Conservation (phyloP, 2,888 invertebrate genomes). For the Nephrocerus scutellatus region DNA sequence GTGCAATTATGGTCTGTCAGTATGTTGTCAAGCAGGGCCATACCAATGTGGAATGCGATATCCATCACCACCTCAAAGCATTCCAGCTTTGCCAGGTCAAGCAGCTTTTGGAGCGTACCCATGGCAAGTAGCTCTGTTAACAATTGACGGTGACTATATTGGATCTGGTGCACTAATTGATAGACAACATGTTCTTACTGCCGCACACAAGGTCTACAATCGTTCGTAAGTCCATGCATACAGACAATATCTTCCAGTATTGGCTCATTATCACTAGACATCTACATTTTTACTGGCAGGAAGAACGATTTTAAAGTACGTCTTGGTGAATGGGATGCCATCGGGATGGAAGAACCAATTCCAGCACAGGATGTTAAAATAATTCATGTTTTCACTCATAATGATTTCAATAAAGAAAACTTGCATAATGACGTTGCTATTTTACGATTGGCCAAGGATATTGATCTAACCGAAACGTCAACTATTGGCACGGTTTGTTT, state of each 20-base stretch:
- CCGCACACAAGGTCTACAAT: conserved; percentile 61
- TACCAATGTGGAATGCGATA: conserved; percentile 42
- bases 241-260: neutral
- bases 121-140: conserved; percentile 62
- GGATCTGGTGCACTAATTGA: conserved; percentile 68
- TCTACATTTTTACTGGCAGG: conserved; percentile 23
- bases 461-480: conserved; percentile 52
- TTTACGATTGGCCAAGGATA: conserved; percentile 57
- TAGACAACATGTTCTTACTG: conserved; percentile 62
- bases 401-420: conserved; percentile 63
- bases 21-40: conserved; percentile 38
- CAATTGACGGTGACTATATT: conserved; percentile 57
- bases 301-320: conserved; percentile 55
- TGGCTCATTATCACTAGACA: neutral
- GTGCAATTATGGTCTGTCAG: conserved; percentile 35
- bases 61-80: conserved; percentile 40
- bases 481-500: conserved; percentile 60
- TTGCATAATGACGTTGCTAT: conserved; percentile 78
- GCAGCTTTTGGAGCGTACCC: conserved; percentile 65
- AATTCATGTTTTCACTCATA: conserved; percentile 54
- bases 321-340: conserved; percentile 70
- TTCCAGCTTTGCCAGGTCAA: conserved; percentile 49
- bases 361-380: conserved; percentile 59
- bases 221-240: conserved; percentile 51
- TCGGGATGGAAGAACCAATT: conserved; percentile 57